Base-by-base conservation (phyloP, 1,140 invertebrate genomes). In the Planococcus citri region DNA sequence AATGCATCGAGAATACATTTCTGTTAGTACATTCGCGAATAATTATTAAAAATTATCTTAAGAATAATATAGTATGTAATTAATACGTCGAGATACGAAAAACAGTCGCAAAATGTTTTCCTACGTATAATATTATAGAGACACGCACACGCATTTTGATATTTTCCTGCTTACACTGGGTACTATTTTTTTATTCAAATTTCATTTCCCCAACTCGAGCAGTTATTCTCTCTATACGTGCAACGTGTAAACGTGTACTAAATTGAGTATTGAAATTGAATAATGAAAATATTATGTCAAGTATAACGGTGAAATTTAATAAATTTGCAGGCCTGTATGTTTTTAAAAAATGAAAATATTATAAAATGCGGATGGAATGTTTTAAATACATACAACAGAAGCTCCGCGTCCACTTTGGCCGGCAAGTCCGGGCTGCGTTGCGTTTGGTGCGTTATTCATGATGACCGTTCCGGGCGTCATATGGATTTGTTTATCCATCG, bases 391-490 rank as follows among this genome's bases (percentile, higher is more conserved):
- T 81, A 94, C 92, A 83, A 95, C 89, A 75, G 87, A 91, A 69
- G 89, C 88, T 70, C 91, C 90, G 71, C 92, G 84, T 70, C 92
- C 92, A 27, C 91, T 92, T 77, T 94, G 90, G 70, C 87, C 85
- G n/a, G 86, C 87, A 72, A 88, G 78, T n/a, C 78, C 80, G 22
- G 85, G 80, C 73, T 86, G 85, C 1, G 87, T 86, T 74, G 84
- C 86, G 21, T 38, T 72, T 6, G 70, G 70, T 12, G 71, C 14
- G 21, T 58, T 68, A 67, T 68, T 70, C 67, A 74, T 71, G 37
- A 71, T 69, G 29, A 71, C 58, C 10, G 71, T 60, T 12, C 73
- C 74, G 14, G 79, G 77, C 21, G 80, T 78, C 71, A 78, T 78
- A 72, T 83, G 80, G 17, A 82, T 73, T 1, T 82, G 80, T 80